Evolutionary conservation across 2,888 invertebrate species (phyloP), one percentile per base, ranked within the genome.

Genomic region (Sicus ferrugineus): DNA sequence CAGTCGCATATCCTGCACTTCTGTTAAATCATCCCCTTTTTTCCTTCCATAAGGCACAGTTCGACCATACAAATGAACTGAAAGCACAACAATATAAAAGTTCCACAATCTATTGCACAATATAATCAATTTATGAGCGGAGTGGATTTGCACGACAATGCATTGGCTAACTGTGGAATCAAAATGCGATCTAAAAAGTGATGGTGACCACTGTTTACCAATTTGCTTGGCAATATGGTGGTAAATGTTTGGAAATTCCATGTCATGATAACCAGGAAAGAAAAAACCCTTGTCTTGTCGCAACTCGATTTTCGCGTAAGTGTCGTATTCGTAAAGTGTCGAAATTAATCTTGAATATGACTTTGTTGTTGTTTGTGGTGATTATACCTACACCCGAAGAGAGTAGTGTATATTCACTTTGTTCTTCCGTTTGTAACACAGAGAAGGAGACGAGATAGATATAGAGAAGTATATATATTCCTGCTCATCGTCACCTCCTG

Each of bases 81-180:
- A 52, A 52, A 52, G 6, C 7, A 52, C 16, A 7, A 7, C 7
- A 6, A 5, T 52, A 23, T n/a, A 52, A 23, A 38, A 48, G n/a
- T 48, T 48, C 48, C 48, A 48, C 48, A 48, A 48, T 48, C 48
- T 7, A 48, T 48, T 48, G 48, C 14, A 48, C 48, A 48, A n/a
- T 48, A 48, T 48, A 54, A 26, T 14, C 26, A 54, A 54, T 28
- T 26, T 54, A 54, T 54, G 54, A 11, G 54, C 26, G 2, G 54
- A 26, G 54, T 54, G 14, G 54, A 54, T 54, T 54, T 54, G n/a
- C 54, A 54, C n/a, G 26, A 54, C 14, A 54, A 54, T n/a, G 54
- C 54, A 54, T 54, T 54, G 54, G 54, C 26, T 11, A 26, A 54
- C 28, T 54, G 26, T n/a, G 9, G 54, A n/a, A 54, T 28, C 26